Conservation (phyloP, 2,113 vertebrate genomes). For the Mystacornis crossleyi region DNA sequence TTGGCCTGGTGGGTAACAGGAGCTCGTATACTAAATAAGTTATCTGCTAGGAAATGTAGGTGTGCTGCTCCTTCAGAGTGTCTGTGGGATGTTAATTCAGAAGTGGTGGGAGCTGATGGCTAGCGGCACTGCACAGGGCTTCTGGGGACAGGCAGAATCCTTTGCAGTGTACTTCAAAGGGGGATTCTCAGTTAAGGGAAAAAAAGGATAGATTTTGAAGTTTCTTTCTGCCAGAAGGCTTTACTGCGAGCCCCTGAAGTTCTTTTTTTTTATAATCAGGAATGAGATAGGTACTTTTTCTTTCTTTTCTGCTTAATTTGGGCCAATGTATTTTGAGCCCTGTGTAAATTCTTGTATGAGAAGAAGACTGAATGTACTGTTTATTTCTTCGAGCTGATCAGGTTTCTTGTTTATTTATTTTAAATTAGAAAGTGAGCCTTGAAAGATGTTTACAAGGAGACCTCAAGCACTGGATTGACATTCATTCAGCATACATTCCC, state of each 20-base stretch:
- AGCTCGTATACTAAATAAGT: constrained; percentile 60
- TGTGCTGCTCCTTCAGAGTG: constrained; percentile 11
- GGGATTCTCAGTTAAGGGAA: constrained; percentile 43
- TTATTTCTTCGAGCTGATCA: not conserved
- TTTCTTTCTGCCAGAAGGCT: constrained; percentile 73
- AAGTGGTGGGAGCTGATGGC: constrained; percentile 49
- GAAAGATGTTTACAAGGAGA: not conserved
- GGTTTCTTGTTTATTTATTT: not conserved
- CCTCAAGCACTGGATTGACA: not conserved
- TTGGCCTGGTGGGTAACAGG: constrained; percentile 53
- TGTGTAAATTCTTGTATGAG: not conserved
- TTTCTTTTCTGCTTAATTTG: constrained; percentile 65
- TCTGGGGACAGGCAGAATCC: constrained; percentile 55
- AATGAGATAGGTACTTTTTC: constrained; percentile 58
- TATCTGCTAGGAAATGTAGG: constrained; percentile 48
- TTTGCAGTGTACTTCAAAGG: constrained; percentile 59
- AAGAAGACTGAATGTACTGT: not conserved
- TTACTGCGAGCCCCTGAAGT: constrained; percentile 53
- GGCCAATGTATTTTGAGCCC: constrained; percentile 17
- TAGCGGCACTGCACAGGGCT: constrained; percentile 36
- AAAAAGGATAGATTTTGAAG: constrained; percentile 66
- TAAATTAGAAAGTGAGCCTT: not conserved
- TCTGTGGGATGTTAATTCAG: constrained; percentile 63
- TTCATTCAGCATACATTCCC: not conserved
- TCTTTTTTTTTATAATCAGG: constrained; percentile 56